Evolutionary conservation across 2,113 vertebrate genomes (phyloP).

Genomic region (Sander vitreus): DNA sequence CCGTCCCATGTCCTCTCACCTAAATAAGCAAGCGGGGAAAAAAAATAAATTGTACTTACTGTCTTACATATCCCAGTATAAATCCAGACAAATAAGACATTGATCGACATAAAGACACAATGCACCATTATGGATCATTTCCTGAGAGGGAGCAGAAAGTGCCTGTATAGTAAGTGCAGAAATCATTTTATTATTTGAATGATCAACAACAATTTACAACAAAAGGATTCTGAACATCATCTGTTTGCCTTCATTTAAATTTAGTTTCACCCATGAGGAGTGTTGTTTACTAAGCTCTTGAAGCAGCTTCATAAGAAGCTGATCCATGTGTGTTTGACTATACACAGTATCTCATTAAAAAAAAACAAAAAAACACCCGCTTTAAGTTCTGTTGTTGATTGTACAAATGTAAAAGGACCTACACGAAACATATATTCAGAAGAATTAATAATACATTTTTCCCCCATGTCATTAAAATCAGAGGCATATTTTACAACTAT

Average conservation of each 20-base stretch:
- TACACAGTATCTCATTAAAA: neutral
- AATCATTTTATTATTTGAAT: neutral
- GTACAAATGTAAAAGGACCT: neutral
- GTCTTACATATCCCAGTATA: neutral
- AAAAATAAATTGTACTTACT: slow-evolving; percentile 7
- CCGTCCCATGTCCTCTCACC: slow-evolving; percentile 60
- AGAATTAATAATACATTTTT: neutral
- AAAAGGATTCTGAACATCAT: neutral
- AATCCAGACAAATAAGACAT: slow-evolving; percentile 30
- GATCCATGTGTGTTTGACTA: neutral
- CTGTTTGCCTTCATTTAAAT: neutral
- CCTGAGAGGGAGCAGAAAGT: slow-evolving; percentile 51
- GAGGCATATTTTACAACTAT: neutral
- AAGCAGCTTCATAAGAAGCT: neutral
- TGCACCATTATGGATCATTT: slow-evolving; percentile 46
- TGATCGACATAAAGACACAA: slow-evolving; percentile 41
- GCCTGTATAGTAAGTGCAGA: neutral
- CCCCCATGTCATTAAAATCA: neutral
- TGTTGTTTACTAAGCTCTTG: neutral
- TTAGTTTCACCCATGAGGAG: neutral
- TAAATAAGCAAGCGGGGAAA: slow-evolving; percentile 40
- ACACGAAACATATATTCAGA: neutral
- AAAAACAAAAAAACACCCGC: slow-evolving; percentile 7
- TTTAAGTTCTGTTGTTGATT: neutral
- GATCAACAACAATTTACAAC: neutral